Base-by-base conservation (phyloP, 2,113 vertebrate genomes). In the Brienomyrus brachyistius region DNA sequence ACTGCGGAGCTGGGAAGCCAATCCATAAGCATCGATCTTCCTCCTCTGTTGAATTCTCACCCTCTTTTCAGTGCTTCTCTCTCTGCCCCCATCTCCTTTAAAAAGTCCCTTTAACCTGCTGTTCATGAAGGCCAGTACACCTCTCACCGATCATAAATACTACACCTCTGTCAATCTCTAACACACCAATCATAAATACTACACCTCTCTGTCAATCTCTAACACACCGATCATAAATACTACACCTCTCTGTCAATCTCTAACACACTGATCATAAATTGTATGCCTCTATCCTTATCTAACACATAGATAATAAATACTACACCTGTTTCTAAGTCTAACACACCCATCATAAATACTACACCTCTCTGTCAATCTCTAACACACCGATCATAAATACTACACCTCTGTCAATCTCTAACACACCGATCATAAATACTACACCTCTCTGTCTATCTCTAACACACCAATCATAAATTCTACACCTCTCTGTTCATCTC, bases 11-110 rank as follows among this genome's bases (percentile, higher is more conserved):
- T 52, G 23, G 19, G 31, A 62, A 87, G 21, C 31, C 15, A 17
- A 87, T 87, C 86, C 86, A 87, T 87, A 87, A 87, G 62, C 86
- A 87, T 87, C 35, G 86, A 87, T 87, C 86, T 87, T 31, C 35
- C 31, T 40, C 86, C 51, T 51, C 51, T 15, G 5, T 15, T 43
- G 21, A 43, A n/a, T 23, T 45, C 45, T 85, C 45, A 45, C 40
- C 23, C 23, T 51, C 48, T 48, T 45, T 27, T 27, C 48, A 27
- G 47, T 23, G 13, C 82, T 47, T 48, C 21, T 80, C 74, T 80
- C 80, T 83, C 80, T 47, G 11, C 35, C 80, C 35, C 19, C 31
- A 83, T 23, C 43, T 83, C 17, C 1, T 40, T 45, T 27, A 74
- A 10, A 74, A 74, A 74, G n/a, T 74, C 66, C 27, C 11, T 74